Evolutionary conservation across 2,888 invertebrate species (phyloP), one percentile per base, ranked within the genome.

Genomic region (Agrochola lychnidis): DNA sequence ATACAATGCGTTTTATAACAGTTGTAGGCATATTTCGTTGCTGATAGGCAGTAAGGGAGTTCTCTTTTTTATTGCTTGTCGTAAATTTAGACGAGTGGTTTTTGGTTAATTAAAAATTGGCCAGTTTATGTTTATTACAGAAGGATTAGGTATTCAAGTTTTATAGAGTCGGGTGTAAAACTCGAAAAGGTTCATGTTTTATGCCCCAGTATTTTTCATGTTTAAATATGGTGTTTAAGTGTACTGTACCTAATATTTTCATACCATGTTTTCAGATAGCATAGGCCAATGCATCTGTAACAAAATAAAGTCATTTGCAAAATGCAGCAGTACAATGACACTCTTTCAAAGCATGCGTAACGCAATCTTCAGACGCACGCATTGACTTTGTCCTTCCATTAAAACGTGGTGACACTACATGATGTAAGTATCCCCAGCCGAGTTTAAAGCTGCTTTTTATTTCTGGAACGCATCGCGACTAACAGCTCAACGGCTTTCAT

Each of bases 401-500:
- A 75, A 62, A 79, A 66, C 51, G 74, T 87, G 87, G 88, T 57
- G 70, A 82, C 82, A 79, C 92, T 91, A 94, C 90, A 86, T 82
- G 77, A 77, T 86, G 89, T 91, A 92, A 92, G 92, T 93, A 94
- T 95, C 94, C 95, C 95, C 94, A 94, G 92, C 95, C 93, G 95
- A 95, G 95, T 91, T 92, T 93, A 92, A 93, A 94, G 94, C 93
- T 92, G 91, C 93, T 95, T 96, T 91, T 96, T 96, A 96, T 96
- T 96, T 96, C 93, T 96, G 95, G 95, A 95, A 94, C 94, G 92
- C 95, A 94, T 93, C 94, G 92, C 93, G 92, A 93, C 93, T 93
- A 86, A 93, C 94, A 94, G 94, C 94, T 93, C 93, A 92, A 92
- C 95, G 94, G 94, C 96, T 96, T 96, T 96, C 96, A 95, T 96